A percentile compares a stretch with the other conserved stretches of the same genome.
Conservation (phyloP, 2,888 invertebrate species). For the Agelastica alni region DNA sequence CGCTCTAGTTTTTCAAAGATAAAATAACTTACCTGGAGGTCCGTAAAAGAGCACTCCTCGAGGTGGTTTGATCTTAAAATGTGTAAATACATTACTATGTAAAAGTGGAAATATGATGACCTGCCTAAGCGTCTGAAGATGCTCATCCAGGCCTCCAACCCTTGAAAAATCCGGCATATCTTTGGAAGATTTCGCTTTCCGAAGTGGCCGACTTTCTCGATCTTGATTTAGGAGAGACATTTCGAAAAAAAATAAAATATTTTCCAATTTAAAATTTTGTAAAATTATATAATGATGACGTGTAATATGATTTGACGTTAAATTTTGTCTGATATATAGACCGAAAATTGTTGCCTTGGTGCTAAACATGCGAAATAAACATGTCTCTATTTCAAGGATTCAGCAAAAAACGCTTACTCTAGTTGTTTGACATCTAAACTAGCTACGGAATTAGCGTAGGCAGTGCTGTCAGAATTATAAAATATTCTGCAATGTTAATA, state of each 20-base stretch:
- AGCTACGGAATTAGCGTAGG: too few species aligned
- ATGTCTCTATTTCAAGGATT: background rate
- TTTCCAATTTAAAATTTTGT: slow-evolving; percentile 5
- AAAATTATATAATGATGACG: background rate
- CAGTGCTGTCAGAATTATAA: too few species aligned
- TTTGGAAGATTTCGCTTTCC: slow-evolving; percentile 31
- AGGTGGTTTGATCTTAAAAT: slow-evolving; percentile 53
- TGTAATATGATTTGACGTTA: background rate
- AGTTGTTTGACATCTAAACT: too few species aligned
- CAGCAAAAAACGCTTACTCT: background rate
- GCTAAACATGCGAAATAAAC: background rate
- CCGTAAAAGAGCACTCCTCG: slow-evolving; percentile 54
- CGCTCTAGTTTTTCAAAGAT: too few species aligned
- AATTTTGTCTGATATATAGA: background rate
- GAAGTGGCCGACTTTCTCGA: slow-evolving; percentile 24
- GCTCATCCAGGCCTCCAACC: slow-evolving; percentile 50
- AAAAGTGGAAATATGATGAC: slow-evolving; percentile 52
- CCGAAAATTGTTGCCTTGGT: background rate
- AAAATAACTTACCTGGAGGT: slow-evolving; percentile 52
- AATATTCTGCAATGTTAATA: too few species aligned
- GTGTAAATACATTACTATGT: slow-evolving; percentile 50
- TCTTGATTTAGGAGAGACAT: slow-evolving; percentile 40
- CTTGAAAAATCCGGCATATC: slow-evolving; percentile 49
- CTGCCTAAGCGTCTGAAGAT: slow-evolving; percentile 50
- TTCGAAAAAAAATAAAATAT: slow-evolving; percentile 1